phyloP scores from a whole-genome alignment of 2,113 vertebrate genomes.

The Menura novaehollandiae region DNA sequence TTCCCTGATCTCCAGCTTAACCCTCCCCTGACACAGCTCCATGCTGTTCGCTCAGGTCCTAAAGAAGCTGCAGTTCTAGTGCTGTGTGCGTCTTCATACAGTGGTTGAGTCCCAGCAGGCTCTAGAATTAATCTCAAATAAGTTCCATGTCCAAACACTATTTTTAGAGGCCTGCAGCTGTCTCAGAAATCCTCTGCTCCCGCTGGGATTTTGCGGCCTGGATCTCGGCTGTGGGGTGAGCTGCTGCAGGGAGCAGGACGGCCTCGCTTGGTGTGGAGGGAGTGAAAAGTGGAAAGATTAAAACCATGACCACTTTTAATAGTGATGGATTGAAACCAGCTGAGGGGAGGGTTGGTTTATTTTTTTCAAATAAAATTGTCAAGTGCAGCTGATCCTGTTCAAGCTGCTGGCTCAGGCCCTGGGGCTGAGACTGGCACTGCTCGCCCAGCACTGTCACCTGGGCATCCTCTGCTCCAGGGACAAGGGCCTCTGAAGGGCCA shows the following conservation, averaged over 20 bases:
- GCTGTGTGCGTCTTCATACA: neutral
- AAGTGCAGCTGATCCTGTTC: neutral
- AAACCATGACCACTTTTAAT: neutral
- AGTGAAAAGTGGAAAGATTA: neutral
- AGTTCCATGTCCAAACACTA: neutral
- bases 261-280: neutral
- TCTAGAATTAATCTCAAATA: neutral
- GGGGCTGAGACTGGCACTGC: neutral
- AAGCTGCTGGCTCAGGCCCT: neutral
- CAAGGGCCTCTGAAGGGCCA: neutral
- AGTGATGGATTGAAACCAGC: neutral
- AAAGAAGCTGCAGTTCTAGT: neutral
- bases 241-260: neutral
- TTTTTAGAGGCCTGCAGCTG: constrained; percentile 9
- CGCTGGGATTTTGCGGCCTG: neutral
- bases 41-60: neutral
- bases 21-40: neutral
- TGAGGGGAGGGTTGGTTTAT: neutral
- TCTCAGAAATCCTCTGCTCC: neutral
- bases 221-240: neutral
- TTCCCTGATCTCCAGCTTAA: neutral
- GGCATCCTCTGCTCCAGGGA: neutral
- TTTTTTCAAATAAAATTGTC: neutral
- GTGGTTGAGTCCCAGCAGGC: neutral
- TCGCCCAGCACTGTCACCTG: rapidly evolving